phyloP scores from a whole-genome alignment of 2,113 vertebrate species.

The Pygoscelis adeliae region DNA sequence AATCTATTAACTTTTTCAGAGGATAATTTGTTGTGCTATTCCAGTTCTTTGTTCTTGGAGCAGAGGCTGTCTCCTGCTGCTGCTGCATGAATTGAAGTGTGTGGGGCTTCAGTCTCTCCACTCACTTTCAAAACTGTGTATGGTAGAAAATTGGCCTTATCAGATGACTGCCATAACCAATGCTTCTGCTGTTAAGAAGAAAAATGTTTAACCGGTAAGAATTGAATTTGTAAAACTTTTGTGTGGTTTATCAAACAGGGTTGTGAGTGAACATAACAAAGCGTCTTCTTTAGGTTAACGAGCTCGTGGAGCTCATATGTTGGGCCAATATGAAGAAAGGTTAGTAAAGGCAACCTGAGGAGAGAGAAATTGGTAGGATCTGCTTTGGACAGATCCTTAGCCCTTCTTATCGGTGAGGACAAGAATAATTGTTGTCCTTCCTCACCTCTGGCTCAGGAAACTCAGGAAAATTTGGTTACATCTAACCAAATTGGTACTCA shows the following conservation, averaged over 20 bases:
- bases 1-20: not conserved
- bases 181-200: not conserved
- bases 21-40: not conserved
- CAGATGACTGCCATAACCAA: not conserved
- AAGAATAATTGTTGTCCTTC: not conserved
- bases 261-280: not conserved
- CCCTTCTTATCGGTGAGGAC: not conserved
- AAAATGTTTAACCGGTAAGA: not conserved
- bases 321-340: not conserved
- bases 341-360: not conserved
- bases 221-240: not conserved
- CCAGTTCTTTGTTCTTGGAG: not conserved
- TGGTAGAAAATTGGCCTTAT: not conserved
- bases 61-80: not conserved
- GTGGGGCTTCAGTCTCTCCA: not conserved
- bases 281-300: fast-evolving
- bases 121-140: not conserved
- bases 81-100: not conserved
- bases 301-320: not conserved
- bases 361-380: not conserved
- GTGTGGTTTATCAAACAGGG: not conserved
- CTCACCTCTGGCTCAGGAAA: not conserved
- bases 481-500: not conserved
- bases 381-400: not conserved
- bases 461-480: not conserved